Conservation (phyloP, 2,113 vertebrate species). For the Silurus asotus region DNA sequence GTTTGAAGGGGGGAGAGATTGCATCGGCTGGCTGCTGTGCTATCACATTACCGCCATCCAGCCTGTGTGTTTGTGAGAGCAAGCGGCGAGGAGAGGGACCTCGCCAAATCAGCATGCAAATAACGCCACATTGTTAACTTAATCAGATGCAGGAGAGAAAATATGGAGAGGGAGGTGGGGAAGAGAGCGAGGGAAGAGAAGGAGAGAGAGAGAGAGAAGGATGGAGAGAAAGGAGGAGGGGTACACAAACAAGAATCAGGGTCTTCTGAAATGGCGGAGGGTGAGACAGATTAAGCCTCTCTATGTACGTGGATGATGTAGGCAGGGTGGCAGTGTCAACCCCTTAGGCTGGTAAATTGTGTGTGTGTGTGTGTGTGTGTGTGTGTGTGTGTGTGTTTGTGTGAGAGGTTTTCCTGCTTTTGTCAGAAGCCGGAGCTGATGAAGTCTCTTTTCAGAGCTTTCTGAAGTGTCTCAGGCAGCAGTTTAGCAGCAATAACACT, state of each 20-base stretch:
- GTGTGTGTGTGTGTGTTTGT: slow-evolving; percentile 1
- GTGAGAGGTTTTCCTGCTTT: slow-evolving; percentile 17
- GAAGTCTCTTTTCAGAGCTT: slow-evolving; percentile 45
- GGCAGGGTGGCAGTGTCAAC: slow-evolving; percentile 61
- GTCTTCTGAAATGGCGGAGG: slow-evolving; percentile 74
- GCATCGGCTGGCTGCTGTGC: slow-evolving; percentile 98
- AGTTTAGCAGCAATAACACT: neutral
- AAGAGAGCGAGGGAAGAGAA: slow-evolving; percentile 74
- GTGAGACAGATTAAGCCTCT: slow-evolving; percentile 76
- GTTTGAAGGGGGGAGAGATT: slow-evolving; percentile 90
- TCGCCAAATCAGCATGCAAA: slow-evolving; percentile 99
- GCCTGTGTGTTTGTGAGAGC: slow-evolving; percentile 76
- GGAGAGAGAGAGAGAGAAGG: slow-evolving; percentile 66
- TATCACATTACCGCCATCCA: slow-evolving; percentile 93
- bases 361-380: neutral
- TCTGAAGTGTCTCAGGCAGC: slow-evolving; percentile 52
- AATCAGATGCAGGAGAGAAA: slow-evolving; percentile 99
- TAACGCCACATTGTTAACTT: slow-evolving; percentile 99
- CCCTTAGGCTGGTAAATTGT: slow-evolving; percentile 47
- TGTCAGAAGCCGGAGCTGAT: slow-evolving; percentile 30
- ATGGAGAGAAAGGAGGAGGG: slow-evolving; percentile 65
- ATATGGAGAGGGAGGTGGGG: slow-evolving; percentile 85
- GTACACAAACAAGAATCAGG: slow-evolving; percentile 72
- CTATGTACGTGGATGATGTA: slow-evolving; percentile 68
- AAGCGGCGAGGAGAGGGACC: slow-evolving; percentile 77